These are phyloP conservation scores for Telmatherina bonti DNA, from an alignment of 2,797 vertebrate species.

Conservation along the genomic window DNA sequence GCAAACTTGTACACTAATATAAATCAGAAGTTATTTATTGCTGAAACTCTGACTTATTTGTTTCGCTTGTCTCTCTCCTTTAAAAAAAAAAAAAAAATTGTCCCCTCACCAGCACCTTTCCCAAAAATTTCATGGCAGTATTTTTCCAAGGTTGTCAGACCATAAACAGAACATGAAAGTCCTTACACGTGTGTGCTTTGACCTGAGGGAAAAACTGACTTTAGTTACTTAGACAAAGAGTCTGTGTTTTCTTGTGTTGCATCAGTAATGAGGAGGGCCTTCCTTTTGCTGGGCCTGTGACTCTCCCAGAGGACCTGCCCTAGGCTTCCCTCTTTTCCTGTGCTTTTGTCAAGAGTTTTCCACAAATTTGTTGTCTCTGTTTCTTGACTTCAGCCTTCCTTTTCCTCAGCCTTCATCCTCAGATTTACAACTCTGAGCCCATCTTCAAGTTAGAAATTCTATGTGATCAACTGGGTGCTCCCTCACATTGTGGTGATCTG, in stretches of 20 bases:
- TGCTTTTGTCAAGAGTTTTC: conserved; percentile 77
- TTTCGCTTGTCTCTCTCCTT: conserved; percentile 36
- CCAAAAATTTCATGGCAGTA: conserved; percentile 17
- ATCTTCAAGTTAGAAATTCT: conserved; percentile 13
- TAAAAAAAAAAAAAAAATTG: not conserved
- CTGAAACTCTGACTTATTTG: conserved; percentile 18
- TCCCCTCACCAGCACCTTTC: conserved; percentile 32
- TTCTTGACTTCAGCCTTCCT: conserved; percentile 58
- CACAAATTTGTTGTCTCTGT: conserved; percentile 68
- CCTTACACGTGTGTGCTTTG: conserved; percentile 18
- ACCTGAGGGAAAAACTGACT: conserved; percentile 54
- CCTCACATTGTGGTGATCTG: not conserved
- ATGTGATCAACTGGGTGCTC: conserved; percentile 15
- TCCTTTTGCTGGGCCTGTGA: conserved; percentile 56
- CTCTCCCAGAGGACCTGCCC: conserved; percentile 69
- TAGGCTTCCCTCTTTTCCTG: conserved; percentile 75
- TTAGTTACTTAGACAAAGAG: conserved; percentile 55
- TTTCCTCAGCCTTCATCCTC: conserved; percentile 55
- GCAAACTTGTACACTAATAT: conserved; percentile 37
- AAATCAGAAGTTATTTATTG: conserved; percentile 30
- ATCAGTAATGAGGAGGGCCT: conserved; percentile 53
- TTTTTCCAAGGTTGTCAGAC: conserved; percentile 34
- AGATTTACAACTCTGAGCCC: conserved; percentile 32
- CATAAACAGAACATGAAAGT: conserved; percentile 21
- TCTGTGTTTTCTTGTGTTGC: conserved; percentile 61